These are phyloP conservation scores for Mustela lutreola DNA, from an alignment of 2,113 vertebrate species.

Conservation along the genomic window DNA sequence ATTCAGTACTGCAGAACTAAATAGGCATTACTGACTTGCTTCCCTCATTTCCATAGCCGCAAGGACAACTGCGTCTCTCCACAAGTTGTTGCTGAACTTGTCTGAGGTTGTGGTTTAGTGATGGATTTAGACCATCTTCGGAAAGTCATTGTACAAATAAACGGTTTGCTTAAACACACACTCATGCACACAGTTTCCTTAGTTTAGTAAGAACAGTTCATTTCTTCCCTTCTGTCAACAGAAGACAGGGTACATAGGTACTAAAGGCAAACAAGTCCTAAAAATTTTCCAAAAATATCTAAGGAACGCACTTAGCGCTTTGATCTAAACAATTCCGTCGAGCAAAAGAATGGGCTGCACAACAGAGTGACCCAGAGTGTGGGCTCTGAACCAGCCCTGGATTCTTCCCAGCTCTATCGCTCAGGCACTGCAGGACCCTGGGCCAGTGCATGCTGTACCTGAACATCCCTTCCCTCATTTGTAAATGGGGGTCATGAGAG, in stretches of 20 bases:
- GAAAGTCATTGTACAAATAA: background rate
- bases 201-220: background rate
- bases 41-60: background rate
- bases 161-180: background rate
- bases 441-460: background rate
- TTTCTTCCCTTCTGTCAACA: background rate
- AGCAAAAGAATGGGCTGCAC: background rate
- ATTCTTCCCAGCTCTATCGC: background rate
- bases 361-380: background rate
- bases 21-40: background rate
- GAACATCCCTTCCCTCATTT: background rate
- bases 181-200: background rate
- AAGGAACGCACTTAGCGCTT: background rate
- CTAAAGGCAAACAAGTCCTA: background rate
- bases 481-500: background rate
- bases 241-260: background rate
- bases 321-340: background rate
- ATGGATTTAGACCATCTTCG: background rate
- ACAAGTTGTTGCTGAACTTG: background rate
- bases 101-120: background rate
- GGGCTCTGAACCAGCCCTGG: background rate
- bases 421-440: background rate
- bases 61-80: background rate
- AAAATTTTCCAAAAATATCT: background rate
- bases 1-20: conserved; percentile 49